A percentile compares a stretch with the other conserved stretches of the same genome.
These are phyloP conservation scores for Chloroceryle aenea DNA, from an alignment of 2,113 vertebrate species.

Conservation along the genomic window DNA sequence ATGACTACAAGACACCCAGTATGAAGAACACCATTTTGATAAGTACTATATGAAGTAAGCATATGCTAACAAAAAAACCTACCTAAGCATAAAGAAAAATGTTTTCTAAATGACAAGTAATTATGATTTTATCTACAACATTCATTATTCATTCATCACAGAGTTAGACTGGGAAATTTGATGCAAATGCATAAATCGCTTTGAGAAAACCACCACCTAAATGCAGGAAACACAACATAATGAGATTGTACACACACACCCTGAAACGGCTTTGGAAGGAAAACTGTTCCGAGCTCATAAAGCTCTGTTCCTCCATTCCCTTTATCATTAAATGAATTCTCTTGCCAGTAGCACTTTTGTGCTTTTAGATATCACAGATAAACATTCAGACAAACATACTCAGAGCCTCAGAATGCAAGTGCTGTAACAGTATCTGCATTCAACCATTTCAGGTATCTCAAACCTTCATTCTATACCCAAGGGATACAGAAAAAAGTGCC, in stretches of 20 bases:
- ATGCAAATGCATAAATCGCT: background rate
- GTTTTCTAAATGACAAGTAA: background rate
- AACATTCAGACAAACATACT: background rate
- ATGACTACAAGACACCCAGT: background rate
- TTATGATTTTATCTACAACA: conserved; percentile 1
- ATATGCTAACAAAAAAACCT: background rate
- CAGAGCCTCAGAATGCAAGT: background rate
- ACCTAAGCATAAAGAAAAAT: background rate
- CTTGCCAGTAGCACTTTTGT: conserved; percentile 24
- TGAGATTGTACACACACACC: background rate
- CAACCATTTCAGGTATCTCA: background rate
- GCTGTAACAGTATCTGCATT: background rate
- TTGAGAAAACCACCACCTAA: background rate
- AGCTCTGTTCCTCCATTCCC: background rate
- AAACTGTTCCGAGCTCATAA: background rate
- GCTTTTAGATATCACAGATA: background rate
- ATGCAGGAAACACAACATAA: background rate
- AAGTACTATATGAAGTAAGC: background rate
- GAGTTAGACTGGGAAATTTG: background rate
- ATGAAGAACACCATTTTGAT: background rate
- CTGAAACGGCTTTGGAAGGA: background rate
- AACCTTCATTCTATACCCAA: background rate
- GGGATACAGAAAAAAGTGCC: background rate
- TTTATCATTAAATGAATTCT: conserved; percentile 3
- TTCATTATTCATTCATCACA: background rate